Conservation (phyloP, 2,888 invertebrate species). For the Sisyra terminalis region DNA sequence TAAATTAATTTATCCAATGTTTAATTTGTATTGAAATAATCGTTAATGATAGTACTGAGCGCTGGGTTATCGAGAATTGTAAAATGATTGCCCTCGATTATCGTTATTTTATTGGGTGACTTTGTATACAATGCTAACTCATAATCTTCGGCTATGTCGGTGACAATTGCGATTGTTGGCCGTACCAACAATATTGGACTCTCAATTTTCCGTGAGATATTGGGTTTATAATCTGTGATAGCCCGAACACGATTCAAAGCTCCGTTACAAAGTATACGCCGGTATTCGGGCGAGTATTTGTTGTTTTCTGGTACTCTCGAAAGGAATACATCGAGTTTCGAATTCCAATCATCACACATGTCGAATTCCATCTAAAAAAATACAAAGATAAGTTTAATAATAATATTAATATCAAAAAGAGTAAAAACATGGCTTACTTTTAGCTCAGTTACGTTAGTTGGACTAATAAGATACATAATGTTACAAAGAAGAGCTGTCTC, state of each 20-base stretch:
- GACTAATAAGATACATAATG: slow-evolving; percentile 30
- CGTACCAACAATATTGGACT: slow-evolving; percentile 43
- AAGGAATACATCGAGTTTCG: slow-evolving; percentile 35
- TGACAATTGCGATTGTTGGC: slow-evolving; percentile 39
- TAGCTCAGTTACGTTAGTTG: slow-evolving; percentile 27
- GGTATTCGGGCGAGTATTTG: slow-evolving; percentile 25
- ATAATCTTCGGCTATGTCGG: slow-evolving; percentile 44
- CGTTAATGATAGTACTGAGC: slow-evolving; percentile 42
- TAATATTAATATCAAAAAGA: neutral
- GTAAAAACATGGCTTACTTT: slow-evolving; percentile 14
- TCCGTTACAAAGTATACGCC: slow-evolving; percentile 24
- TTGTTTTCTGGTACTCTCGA: slow-evolving; percentile 25
- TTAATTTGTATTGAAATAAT: slow-evolving; percentile 9
- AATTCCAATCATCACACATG: slow-evolving; percentile 35
- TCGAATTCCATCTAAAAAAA: slow-evolving; percentile 26
- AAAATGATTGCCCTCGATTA: slow-evolving; percentile 55
- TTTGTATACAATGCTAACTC: slow-evolving; percentile 41
- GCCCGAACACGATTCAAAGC: slow-evolving; percentile 38
- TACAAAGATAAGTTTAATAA: neutral
- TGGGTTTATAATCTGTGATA: slow-evolving; percentile 27
- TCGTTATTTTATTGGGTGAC: slow-evolving; percentile 37
- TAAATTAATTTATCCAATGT: no score
- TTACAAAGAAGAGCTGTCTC: slow-evolving; percentile 37
- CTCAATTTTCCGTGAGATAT: slow-evolving; percentile 21
- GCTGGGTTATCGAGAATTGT: slow-evolving; percentile 49